Conservation (phyloP, 2,888 invertebrate genomes). For the Lasioglossum marginatum region DNA sequence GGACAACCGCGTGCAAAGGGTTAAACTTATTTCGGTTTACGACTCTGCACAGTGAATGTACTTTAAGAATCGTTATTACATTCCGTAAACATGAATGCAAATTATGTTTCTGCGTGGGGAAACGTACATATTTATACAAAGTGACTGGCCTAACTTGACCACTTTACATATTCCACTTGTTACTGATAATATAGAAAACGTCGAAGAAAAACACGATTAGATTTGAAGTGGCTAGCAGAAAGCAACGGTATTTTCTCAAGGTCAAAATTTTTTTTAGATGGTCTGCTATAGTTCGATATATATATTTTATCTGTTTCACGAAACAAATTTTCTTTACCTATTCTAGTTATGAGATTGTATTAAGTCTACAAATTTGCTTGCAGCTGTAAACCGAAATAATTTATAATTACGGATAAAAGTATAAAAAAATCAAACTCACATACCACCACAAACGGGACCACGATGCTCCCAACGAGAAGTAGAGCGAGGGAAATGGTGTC, state of each 20-base stretch:
- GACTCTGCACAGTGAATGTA: neutral
- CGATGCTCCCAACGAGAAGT: slow-evolving; percentile 86
- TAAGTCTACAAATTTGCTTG: neutral
- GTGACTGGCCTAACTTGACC: neutral
- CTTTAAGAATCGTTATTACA: neutral
- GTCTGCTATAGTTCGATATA: too few species aligned
- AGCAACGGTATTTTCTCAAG: neutral
- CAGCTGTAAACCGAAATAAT: neutral
- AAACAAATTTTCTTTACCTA: neutral
- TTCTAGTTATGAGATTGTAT: neutral
- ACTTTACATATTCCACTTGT: neutral
- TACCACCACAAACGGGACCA: slow-evolving; percentile 87
- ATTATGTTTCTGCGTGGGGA: neutral
- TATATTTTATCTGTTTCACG: neutral
- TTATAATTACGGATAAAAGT: neutral
- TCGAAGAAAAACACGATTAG: neutral
- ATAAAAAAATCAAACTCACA: neutral
- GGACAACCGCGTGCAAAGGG: too few species aligned
- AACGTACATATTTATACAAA: neutral
- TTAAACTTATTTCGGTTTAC: neutral
- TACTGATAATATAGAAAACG: neutral
- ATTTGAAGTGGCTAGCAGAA: neutral
- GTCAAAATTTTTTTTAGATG: neutral
- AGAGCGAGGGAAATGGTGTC: slow-evolving; percentile 88
- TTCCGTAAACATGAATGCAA: neutral